Conservation (phyloP, 2,888 invertebrate genomes). For the Abrostola tripartita region DNA sequence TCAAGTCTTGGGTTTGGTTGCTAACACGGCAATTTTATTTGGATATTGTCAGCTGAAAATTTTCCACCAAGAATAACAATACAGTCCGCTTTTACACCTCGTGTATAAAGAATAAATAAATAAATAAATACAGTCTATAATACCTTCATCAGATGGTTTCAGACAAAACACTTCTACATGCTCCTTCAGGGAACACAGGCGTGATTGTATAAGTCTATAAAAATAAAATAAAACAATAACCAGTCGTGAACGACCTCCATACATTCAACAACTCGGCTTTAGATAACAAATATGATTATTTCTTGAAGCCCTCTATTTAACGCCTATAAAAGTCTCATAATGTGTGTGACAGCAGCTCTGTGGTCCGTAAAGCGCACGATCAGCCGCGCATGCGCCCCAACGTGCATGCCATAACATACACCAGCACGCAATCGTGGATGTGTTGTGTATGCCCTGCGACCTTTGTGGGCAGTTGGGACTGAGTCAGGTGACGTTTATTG, state of each 20-base stretch:
- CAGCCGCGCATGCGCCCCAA: neutral
- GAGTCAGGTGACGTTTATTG: neutral
- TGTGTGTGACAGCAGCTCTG: neutral
- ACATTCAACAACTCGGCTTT: neutral
- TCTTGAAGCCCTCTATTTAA: neutral
- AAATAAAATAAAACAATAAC: neutral
- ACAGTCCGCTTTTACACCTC: too few relatives aligned
- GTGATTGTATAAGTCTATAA: neutral
- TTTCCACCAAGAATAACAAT: too few relatives aligned
- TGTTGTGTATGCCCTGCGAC: neutral
- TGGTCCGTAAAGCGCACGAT: too few relatives aligned
- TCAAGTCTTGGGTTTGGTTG: too few relatives aligned
- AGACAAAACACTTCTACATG: neutral
- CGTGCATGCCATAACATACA: neutral
- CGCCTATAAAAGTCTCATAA: conserved; percentile 1
- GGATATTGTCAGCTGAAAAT: too few relatives aligned
- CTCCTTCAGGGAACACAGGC: neutral
- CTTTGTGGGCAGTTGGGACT: neutral
- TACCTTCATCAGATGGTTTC: neutral
- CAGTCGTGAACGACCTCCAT: neutral
- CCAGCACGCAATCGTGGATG: neutral
- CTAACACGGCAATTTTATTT: too few relatives aligned
- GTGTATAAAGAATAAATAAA: too few relatives aligned
- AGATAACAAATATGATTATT: neutral
- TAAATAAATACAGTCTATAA: too few relatives aligned